These are phyloP conservation scores for Aphyosemion australe DNA, from an alignment of 2,113 vertebrate genomes.

Conservation along the genomic window DNA sequence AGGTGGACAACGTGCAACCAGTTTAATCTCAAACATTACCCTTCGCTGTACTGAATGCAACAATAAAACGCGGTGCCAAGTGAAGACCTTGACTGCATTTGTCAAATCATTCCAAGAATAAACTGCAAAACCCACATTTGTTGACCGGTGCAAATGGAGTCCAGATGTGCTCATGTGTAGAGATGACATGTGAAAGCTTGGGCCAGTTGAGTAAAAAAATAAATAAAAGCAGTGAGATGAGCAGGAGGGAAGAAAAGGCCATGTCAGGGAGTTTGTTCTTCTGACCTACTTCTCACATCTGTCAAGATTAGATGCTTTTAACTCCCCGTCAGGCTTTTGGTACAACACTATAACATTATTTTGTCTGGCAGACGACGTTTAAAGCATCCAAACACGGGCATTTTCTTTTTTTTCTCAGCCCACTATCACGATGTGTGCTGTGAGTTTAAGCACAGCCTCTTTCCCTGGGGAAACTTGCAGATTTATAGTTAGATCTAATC, in stretches of 20 bases:
- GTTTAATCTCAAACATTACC: slow-evolving; percentile 20
- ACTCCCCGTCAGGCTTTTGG: slow-evolving; percentile 1
- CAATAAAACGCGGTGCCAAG: slow-evolving; percentile 54
- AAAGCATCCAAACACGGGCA: slow-evolving; percentile 31
- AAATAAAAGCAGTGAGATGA: slow-evolving; percentile 34
- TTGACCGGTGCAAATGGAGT: slow-evolving; percentile 55
- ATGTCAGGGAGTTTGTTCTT: slow-evolving; percentile 61
- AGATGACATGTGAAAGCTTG: slow-evolving; percentile 54
- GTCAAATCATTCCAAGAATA: slow-evolving; percentile 72
- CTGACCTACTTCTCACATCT: slow-evolving; percentile 72
- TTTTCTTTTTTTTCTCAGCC: slow-evolving; percentile 24
- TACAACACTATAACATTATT: slow-evolving; percentile 3
- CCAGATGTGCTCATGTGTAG: slow-evolving; percentile 72
- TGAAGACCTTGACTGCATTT: slow-evolving; percentile 56
- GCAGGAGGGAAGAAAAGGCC: slow-evolving; percentile 37
- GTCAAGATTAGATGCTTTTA: slow-evolving; percentile 30
- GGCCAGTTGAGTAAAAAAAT: slow-evolving; percentile 49
- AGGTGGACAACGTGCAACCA: not conserved
- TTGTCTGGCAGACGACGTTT: slow-evolving; percentile 5
- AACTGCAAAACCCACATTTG: slow-evolving; percentile 58
- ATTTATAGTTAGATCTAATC: slow-evolving; percentile 47
- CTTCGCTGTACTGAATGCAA: slow-evolving; percentile 36
- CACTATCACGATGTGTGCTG: slow-evolving; percentile 35
- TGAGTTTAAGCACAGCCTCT: slow-evolving; percentile 21
- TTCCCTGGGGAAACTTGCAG: slow-evolving; percentile 33